Conservation (phyloP, 2,113 vertebrate species). For the Gulo gulo region DNA sequence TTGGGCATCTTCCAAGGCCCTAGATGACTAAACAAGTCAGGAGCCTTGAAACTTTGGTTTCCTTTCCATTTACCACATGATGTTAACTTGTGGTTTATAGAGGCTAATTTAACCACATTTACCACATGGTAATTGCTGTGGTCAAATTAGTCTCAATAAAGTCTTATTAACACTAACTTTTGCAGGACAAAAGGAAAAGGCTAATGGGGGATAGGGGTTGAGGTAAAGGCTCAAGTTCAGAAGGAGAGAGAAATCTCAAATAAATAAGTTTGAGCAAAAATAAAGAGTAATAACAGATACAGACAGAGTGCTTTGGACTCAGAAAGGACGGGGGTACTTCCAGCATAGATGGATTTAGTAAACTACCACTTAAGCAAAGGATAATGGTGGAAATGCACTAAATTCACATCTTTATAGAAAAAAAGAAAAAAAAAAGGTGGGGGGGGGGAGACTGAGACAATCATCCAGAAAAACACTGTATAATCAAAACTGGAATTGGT, state of each 20-base stretch:
- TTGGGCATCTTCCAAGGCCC: neutral
- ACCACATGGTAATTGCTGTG: neutral
- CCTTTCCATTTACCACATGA: neutral
- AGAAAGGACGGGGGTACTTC: neutral
- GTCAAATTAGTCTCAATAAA: neutral
- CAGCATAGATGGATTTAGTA: neutral
- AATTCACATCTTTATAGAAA: neutral
- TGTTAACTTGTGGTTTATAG: neutral
- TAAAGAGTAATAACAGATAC: neutral
- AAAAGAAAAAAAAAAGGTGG: neutral
- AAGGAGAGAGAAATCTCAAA: neutral
- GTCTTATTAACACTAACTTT: neutral
- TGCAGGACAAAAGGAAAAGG: neutral
- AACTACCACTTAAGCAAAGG: neutral
- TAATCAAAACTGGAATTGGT: neutral
- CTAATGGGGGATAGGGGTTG: accelerated
- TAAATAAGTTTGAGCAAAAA: neutral
- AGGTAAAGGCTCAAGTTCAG: neutral
- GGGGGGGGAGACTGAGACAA: neutral
- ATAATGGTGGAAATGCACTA: neutral
- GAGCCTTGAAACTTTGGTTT: neutral
- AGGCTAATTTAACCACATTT: neutral
- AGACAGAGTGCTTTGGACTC: neutral
- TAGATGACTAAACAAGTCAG: neutral
- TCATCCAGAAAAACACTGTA: neutral